Percentiles rank a stretch among this genome's conserved stretches.
phyloP scores from a whole-genome alignment of 2,888 invertebrate genomes.

The Papilio gigon region DNA sequence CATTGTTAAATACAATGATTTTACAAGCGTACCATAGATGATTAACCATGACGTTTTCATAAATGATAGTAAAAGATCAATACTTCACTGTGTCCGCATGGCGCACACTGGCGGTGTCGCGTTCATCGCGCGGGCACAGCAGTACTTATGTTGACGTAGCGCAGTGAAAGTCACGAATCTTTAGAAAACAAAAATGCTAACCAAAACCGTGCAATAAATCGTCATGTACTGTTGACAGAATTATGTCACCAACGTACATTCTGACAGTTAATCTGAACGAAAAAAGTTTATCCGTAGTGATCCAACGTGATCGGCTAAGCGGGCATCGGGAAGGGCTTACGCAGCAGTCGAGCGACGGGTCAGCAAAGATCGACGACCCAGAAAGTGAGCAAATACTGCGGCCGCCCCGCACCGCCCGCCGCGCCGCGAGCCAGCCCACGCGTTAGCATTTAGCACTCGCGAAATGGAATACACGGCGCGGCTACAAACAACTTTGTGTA shows the following conservation, averaged over 20 bases:
- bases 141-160: no score
- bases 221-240: no score
- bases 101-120: no score
- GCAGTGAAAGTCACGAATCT: no score
- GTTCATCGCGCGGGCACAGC: no score
- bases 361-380: conserved; percentile 73
- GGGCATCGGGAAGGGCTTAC: conserved; percentile 28
- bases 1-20: conserved; percentile 4
- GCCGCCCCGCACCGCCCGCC: conserved; percentile 42
- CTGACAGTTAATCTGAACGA: background rate
- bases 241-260: background rate
- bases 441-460: conserved; percentile 34
- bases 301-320: conserved; percentile 26
- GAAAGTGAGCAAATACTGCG: conserved; percentile 52
- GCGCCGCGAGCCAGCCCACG: conserved; percentile 39
- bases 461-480: conserved; percentile 29
- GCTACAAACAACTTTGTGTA: conserved; percentile 30
- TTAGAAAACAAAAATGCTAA: no score
- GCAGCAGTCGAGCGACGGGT: conserved; percentile 57
- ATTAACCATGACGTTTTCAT: background rate
- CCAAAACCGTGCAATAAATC: no score
- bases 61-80: background rate
- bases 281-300: conserved; percentile 7
- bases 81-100: background rate
- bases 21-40: background rate